Conservation (phyloP, 2,113 vertebrate genomes). For the Chlamydotis undulata region DNA sequence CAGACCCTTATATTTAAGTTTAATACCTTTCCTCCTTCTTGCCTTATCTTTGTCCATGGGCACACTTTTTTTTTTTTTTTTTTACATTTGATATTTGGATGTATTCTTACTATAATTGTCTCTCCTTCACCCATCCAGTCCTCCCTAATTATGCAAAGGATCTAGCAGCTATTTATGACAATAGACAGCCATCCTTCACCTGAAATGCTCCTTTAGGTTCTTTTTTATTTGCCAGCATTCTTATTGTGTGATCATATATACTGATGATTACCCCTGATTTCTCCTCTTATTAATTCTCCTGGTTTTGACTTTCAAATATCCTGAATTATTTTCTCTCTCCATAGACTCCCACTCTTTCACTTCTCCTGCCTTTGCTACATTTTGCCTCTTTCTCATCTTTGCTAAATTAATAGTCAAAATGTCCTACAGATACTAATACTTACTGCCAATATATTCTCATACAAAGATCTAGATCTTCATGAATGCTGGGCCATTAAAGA, state of each 20-base stretch:
- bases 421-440: not conserved
- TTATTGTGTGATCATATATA: not conserved
- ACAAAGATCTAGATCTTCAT: not conserved
- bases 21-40: not conserved
- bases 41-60: not conserved
- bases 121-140: not conserved
- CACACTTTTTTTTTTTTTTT: not conserved
- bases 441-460: not conserved
- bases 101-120: not conserved
- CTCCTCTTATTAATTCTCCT: not conserved
- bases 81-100: not conserved
- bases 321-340: not conserved
- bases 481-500: not conserved
- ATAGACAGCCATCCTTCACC: not conserved
- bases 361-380: not conserved
- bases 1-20: not conserved
- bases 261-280: not conserved
- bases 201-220: not conserved
- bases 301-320: not conserved
- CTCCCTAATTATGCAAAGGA: not conserved
- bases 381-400: not conserved
- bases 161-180: not conserved
- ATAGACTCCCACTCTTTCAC: too few relatives aligned
- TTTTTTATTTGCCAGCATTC: not conserved
- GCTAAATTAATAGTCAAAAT: not conserved